Conservation (phyloP, 2,888 invertebrate genomes). For the Megastigmus dorsalis region DNA sequence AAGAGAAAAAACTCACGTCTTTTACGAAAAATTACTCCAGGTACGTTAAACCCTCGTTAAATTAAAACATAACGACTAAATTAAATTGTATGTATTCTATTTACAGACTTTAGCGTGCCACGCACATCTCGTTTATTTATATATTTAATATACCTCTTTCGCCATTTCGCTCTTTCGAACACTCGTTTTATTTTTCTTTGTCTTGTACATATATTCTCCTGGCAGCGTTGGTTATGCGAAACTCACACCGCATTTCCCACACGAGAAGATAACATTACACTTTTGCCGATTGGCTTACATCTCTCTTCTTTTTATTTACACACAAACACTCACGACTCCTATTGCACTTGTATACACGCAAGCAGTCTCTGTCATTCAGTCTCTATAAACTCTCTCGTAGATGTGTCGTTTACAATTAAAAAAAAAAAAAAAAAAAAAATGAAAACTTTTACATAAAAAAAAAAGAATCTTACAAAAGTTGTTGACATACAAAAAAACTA, state of each 20-base stretch:
- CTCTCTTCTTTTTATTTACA: conserved; percentile 47
- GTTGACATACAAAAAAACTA: background rate
- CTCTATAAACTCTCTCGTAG: conserved; percentile 43
- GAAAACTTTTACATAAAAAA: background rate
- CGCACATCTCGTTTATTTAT: conserved; percentile 54
- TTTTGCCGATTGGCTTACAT: conserved; percentile 21
- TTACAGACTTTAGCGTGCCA: conserved; percentile 62
- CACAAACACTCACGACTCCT: conserved; percentile 45
- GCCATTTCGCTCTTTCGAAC: conserved; percentile 54
- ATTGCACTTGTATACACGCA: conserved; percentile 48
- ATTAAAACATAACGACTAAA: conserved; percentile 12
- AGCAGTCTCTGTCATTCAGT: conserved; percentile 51
- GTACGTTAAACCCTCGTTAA: conserved; percentile 14
- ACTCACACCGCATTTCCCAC: conserved; percentile 51
- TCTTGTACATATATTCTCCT: conserved; percentile 36
- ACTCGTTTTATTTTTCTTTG: conserved; percentile 26
- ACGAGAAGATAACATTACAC: conserved; percentile 44
- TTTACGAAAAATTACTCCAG: background rate
- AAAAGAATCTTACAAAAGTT: too few relatives aligned
- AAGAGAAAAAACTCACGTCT: background rate
- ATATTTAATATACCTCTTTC: conserved; percentile 15
- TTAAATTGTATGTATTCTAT: conserved; percentile 44
- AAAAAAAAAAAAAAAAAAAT: conserved; percentile 7
- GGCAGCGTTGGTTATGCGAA: conserved; percentile 46
- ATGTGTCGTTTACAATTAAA: background rate